These are phyloP conservation scores for Esox lucius DNA, from an alignment of 2,797 vertebrate genomes.

Conservation along the genomic window DNA sequence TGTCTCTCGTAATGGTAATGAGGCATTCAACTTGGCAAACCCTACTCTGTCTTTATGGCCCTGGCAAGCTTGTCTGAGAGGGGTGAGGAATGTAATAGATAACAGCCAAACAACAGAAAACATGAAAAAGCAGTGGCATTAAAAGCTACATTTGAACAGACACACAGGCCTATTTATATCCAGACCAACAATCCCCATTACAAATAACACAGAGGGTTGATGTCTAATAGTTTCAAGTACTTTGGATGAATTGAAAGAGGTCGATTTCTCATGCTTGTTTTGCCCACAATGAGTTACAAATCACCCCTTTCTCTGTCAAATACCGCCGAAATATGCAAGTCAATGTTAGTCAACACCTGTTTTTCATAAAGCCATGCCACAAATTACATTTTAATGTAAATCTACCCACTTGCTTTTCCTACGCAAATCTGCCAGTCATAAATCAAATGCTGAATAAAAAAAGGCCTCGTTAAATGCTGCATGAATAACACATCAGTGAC, in stretches of 20 bases:
- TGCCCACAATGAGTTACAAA: background rate
- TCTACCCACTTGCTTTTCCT: background rate
- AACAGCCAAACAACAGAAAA: conserved; percentile 24
- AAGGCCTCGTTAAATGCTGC: background rate
- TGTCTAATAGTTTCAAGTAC: background rate
- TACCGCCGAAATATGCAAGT: background rate
- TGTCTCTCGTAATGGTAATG: conserved; percentile 18
- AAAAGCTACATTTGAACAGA: conserved; percentile 32
- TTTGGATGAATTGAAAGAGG: background rate
- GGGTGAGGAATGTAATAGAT: conserved; percentile 27
- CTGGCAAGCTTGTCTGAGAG: background rate
- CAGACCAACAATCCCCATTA: conserved; percentile 10
- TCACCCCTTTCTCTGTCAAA: background rate
- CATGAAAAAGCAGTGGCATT: conserved; percentile 24
- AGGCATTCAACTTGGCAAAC: conserved; percentile 1
- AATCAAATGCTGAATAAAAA: background rate
- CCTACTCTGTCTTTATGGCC: background rate
- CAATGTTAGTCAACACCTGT: no score
- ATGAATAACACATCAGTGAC: background rate
- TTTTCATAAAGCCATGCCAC: no score
- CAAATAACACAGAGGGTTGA: conserved; percentile 9
- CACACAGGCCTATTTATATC: conserved; percentile 1
- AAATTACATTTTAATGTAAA: background rate
- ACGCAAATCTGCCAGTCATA: background rate
- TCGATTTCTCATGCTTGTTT: conserved; percentile 11